phyloP scores from a whole-genome alignment of 1,140 invertebrate genomes.

The Melitaea cinxia region DNA sequence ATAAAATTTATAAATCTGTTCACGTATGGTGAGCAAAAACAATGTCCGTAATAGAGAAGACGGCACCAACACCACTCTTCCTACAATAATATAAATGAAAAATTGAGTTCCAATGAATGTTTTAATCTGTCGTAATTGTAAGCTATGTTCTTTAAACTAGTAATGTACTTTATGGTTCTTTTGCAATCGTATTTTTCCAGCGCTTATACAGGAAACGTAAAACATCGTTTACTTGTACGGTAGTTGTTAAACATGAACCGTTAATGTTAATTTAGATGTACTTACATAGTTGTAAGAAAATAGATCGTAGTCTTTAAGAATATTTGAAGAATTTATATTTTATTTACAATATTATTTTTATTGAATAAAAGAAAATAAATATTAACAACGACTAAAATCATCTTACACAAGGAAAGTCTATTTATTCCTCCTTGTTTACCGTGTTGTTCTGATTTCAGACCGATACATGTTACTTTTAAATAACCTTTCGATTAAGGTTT shows the following conservation, averaged over 20 bases:
- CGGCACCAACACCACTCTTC: neutral
- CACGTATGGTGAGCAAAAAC: constrained; percentile 21
- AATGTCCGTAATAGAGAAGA: neutral
- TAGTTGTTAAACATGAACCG: neutral
- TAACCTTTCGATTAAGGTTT: too few relatives aligned
- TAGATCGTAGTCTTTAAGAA: neutral
- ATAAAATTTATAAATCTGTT: constrained; percentile 22
- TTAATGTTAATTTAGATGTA: constrained; percentile 7
- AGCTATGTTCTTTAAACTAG: neutral
- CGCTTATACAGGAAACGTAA: neutral
- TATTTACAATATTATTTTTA: neutral
- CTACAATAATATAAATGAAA: neutral
- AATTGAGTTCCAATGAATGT: neutral
- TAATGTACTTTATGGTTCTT: neutral
- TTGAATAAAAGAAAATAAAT: too few relatives aligned
- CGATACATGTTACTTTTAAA: too few relatives aligned
- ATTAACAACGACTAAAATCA: too few relatives aligned
- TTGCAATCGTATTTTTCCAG: neutral
- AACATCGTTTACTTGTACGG: constrained; percentile 3
- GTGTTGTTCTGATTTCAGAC: too few relatives aligned
- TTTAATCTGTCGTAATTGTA: neutral
- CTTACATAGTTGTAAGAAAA: neutral
- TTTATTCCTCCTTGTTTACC: too few relatives aligned
- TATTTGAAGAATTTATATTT: neutral
- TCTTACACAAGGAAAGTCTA: too few relatives aligned